Conservation (phyloP, 2,888 invertebrate species). For the Megastigmus dorsalis region DNA sequence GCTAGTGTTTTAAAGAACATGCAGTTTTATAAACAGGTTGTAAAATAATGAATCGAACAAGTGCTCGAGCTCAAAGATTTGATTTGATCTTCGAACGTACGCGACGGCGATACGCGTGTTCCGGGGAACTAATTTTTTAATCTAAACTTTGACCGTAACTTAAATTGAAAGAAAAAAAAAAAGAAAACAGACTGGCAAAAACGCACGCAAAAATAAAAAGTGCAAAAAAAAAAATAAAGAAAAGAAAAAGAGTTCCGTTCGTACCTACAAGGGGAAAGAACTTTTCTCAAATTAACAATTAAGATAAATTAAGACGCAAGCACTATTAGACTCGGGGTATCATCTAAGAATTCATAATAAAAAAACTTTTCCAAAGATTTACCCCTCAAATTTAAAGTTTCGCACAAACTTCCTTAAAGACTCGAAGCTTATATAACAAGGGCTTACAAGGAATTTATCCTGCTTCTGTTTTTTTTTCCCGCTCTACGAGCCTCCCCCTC, state of each 20-base stretch:
- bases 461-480: constrained; percentile 1
- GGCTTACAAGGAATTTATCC: constrained; percentile 34
- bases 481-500: no score
- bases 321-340: constrained; percentile 39
- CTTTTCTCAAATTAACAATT: constrained; percentile 39
- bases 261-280: background rate
- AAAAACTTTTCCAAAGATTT: constrained; percentile 43
- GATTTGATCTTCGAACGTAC: no score
- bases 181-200: no score
- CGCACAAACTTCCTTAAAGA: constrained; percentile 30
- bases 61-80: no score
- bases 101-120: no score
- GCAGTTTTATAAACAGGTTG: no score
- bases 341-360: constrained; percentile 38
- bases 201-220: constrained; percentile 28
- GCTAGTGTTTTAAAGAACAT: no score
- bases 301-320: constrained; percentile 42
- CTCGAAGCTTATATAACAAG: constrained; percentile 41
- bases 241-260: no score
- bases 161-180: constrained; percentile 30
- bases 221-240: constrained; percentile 13
- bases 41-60: no score
- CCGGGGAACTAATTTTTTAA: constrained; percentile 51
- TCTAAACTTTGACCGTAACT: constrained; percentile 39
- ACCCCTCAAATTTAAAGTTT: constrained; percentile 44